phyloP scores from a whole-genome alignment of 2,888 invertebrate species.

The Arge pagana region DNA sequence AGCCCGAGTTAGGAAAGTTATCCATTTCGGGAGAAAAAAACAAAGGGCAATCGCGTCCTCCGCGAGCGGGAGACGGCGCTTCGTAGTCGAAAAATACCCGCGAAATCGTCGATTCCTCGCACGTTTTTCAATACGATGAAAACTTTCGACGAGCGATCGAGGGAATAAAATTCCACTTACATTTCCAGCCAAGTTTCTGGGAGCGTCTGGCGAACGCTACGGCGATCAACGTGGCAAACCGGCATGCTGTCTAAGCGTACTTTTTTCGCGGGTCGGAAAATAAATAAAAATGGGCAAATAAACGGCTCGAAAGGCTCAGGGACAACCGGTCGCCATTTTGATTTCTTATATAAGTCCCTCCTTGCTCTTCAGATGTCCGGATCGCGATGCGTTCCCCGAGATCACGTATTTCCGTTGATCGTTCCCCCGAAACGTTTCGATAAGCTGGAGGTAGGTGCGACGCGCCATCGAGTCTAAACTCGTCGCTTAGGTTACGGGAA shows the following conservation, averaged over 20 bases:
- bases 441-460: neutral
- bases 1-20: too few species aligned
- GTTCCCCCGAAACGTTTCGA: constrained; percentile 1
- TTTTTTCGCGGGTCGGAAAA: constrained; percentile 50
- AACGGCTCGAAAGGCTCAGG: constrained; percentile 54
- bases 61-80: too few species aligned
- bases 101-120: too few species aligned
- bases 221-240: constrained; percentile 12
- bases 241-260: constrained; percentile 24
- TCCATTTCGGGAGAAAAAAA: too few species aligned
- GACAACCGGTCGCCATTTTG: constrained; percentile 57
- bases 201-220: constrained; percentile 10
- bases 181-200: too few species aligned
- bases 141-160: too few species aligned
- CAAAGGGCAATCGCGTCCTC: too few species aligned
- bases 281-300: constrained; percentile 57
- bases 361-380: constrained; percentile 41
- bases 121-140: too few species aligned
- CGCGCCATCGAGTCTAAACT: constrained; percentile 7
- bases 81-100: too few species aligned
- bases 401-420: too few species aligned
- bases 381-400: constrained; percentile 31
- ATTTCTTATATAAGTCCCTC: constrained; percentile 57
- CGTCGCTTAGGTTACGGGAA: too few species aligned
- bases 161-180: too few species aligned